Evolutionary conservation across 2,888 invertebrate genomes (phyloP).

Genomic region (Aspidiotus destructor): DNA sequence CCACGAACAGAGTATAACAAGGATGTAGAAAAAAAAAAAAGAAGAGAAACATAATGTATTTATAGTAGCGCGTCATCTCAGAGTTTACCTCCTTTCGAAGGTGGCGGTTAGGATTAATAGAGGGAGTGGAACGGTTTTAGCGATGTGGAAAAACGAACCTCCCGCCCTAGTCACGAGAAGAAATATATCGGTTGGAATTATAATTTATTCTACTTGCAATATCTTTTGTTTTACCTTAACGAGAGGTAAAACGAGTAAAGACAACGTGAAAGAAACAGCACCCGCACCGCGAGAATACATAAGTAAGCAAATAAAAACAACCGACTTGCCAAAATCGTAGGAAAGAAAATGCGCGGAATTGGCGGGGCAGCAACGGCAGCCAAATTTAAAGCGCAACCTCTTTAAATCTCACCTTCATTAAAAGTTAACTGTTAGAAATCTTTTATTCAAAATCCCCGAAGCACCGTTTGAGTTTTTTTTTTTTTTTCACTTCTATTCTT

Average conservation of each 20-base stretch:
- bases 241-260: conserved; percentile 31
- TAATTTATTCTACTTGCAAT: conserved; percentile 33
- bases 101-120: conserved; percentile 27
- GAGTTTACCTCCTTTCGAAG: conserved; percentile 19
- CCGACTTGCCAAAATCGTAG: conserved; percentile 25
- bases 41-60: conserved; percentile 23
- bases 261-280: conserved; percentile 29
- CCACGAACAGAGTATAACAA: conserved; percentile 27
- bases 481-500: conserved; percentile 16
- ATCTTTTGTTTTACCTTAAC: conserved; percentile 31
- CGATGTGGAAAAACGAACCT: conserved; percentile 29
- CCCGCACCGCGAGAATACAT: conserved; percentile 31
- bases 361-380: conserved; percentile 23
- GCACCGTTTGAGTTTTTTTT: conserved; percentile 24
- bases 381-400: conserved; percentile 30
- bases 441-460: conserved; percentile 32
- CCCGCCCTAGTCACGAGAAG: conserved; percentile 17
- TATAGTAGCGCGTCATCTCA: conserved; percentile 28
- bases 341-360: conserved; percentile 10
- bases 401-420: conserved; percentile 32
- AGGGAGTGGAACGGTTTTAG: conserved; percentile 26
- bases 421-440: conserved; percentile 32
- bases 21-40: conserved; percentile 7
- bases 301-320: conserved; percentile 33
- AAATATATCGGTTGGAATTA: conserved; percentile 31